Conservation (phyloP, 2,797 vertebrate species). For the Silurus aristotelis region DNA sequence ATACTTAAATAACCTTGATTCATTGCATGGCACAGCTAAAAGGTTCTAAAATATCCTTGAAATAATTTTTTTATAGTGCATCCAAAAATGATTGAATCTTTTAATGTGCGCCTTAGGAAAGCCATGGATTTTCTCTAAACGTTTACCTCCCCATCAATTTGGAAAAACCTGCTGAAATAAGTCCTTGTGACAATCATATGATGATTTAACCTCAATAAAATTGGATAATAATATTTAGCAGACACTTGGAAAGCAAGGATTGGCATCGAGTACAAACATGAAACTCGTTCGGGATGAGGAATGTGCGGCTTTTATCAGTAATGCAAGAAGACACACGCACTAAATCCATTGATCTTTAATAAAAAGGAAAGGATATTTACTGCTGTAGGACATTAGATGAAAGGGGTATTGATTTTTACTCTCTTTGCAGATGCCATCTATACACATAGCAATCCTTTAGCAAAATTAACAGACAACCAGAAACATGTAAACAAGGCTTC, state of each 20-base stretch:
- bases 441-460: conserved; percentile 9
- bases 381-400: conserved; percentile 9
- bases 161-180: conserved; percentile 14
- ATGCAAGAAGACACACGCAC: conserved; percentile 7
- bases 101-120: background rate
- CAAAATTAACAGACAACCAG: background rate
- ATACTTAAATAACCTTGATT: background rate
- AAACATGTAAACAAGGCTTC: background rate
- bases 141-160: conserved; percentile 1
- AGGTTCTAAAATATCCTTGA: background rate
- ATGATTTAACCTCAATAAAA: conserved; percentile 26
- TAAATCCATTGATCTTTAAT: conserved; percentile 36
- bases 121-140: background rate
- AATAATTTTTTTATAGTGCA: background rate
- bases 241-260: conserved; percentile 18
- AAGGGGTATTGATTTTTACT: conserved; percentile 13
- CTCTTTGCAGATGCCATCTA: conserved; percentile 19
- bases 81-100: background rate
- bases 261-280: conserved; percentile 18
- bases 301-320: conserved; percentile 27
- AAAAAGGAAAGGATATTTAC: conserved; percentile 20
- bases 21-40: background rate
- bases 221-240: conserved; percentile 34
- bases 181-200: conserved; percentile 25
- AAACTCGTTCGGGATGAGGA: conserved; percentile 13